These are phyloP conservation scores for Matsumyia berberina DNA, from an alignment of 2,888 invertebrate genomes.

Conservation along the genomic window DNA sequence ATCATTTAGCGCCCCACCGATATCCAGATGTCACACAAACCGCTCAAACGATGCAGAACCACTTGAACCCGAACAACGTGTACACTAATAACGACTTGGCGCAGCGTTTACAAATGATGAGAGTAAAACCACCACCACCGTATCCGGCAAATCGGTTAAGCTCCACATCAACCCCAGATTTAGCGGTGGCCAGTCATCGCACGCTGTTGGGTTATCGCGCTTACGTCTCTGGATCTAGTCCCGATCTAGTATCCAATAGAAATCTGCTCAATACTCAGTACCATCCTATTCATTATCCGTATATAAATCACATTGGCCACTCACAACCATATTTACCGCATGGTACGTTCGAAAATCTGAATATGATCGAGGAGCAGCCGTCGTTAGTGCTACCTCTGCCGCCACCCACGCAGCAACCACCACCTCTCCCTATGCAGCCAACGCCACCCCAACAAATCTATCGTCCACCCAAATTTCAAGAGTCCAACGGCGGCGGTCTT, in stretches of 20 bases:
- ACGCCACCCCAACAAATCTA: conserved; percentile 67
- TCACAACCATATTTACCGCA: conserved; percentile 85
- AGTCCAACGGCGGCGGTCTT: conserved; percentile 67
- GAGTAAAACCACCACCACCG: conserved; percentile 91
- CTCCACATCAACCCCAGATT: conserved; percentile 93
- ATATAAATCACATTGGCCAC: conserved; percentile 81
- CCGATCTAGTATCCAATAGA: conserved; percentile 90
- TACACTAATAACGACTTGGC: conserved; percentile 81
- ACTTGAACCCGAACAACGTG: conserved; percentile 78
- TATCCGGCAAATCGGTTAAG: conserved; percentile 91
- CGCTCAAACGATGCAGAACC: conserved; percentile 81
- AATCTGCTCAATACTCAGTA: conserved; percentile 85
- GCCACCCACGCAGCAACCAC: conserved; percentile 84
- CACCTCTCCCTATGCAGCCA: conserved; percentile 83
- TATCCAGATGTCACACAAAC: conserved; percentile 89
- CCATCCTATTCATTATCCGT: conserved; percentile 79
- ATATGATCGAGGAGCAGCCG: conserved; percentile 85
- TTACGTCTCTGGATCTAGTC: conserved; percentile 90
- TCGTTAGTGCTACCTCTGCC: conserved; percentile 83
- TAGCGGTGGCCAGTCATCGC: conserved; percentile 90
- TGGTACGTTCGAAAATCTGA: conserved; percentile 90
- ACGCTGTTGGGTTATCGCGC: conserved; percentile 83
- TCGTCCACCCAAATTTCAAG: conserved; percentile 78
- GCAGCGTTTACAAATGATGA: conserved; percentile 83
- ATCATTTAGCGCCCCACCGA: conserved; percentile 82